Percentiles rank a stretch among this genome's conserved stretches.
phyloP scores from a whole-genome alignment of 2,113 vertebrate genomes.

The Tyto alba region DNA sequence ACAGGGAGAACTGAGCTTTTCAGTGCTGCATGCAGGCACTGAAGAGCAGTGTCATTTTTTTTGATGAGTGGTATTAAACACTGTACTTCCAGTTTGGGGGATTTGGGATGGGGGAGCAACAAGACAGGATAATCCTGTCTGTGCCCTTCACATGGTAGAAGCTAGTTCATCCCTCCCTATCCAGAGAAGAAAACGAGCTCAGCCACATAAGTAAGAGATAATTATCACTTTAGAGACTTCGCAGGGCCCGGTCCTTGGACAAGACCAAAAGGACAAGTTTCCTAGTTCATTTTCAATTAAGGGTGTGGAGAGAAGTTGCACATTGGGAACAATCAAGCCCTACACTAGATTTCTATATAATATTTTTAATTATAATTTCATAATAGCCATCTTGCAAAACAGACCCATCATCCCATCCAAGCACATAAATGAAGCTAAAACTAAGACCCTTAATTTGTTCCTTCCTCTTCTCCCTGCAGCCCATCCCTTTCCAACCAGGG shows the following conservation, averaged over 20 bases:
- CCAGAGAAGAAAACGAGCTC: background rate
- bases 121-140: background rate
- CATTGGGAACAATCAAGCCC: background rate
- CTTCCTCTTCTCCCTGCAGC: background rate
- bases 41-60: background rate
- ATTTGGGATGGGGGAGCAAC: background rate
- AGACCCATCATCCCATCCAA: background rate
- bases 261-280: background rate
- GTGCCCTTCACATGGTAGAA: accelerated
- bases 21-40: too few relatives aligned
- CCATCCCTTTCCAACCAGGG: background rate
- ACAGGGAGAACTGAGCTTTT: background rate
- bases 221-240: background rate
- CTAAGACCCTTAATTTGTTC: conserved; percentile 5
- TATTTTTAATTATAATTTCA: background rate
- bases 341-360: background rate
- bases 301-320: background rate
- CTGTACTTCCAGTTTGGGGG: background rate
- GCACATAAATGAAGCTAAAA: background rate
- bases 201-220: background rate
- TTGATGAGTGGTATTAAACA: background rate
- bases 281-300: background rate
- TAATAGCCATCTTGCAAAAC: background rate
- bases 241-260: background rate
- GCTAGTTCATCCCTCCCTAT: background rate